phyloP scores from a whole-genome alignment of 2,888 invertebrate genomes.

The Bugula neritina region DNA sequence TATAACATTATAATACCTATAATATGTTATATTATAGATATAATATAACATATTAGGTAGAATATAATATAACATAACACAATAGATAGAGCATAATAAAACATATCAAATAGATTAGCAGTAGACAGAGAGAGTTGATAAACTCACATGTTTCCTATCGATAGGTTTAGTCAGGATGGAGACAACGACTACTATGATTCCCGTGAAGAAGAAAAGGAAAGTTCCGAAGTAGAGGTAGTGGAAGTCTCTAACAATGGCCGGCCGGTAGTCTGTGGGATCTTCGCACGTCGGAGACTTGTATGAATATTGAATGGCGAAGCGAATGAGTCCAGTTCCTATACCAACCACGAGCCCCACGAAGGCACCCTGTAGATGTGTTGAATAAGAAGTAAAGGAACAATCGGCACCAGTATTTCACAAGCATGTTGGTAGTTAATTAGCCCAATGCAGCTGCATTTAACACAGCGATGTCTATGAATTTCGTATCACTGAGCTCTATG shows the following conservation, averaged over 20 bases:
- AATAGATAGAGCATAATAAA: too few species aligned
- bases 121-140: too few species aligned
- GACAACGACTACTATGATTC: constrained; percentile 47
- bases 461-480: too few species aligned
- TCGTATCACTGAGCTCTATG: too few species aligned
- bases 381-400: neutral
- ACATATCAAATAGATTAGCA: too few species aligned
- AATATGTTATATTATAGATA: too few species aligned
- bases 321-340: constrained; percentile 51
- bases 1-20: too few species aligned
- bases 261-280: constrained; percentile 36
- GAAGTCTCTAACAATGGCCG: constrained; percentile 41
- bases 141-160: constrained; percentile 49
- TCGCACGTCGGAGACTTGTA: constrained; percentile 54
- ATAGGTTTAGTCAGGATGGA: constrained; percentile 55
- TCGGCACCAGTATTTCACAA: neutral
- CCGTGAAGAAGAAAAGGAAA: constrained; percentile 54
- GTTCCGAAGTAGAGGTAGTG: constrained; percentile 57
- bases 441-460: too few species aligned
- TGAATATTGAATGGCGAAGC: constrained; percentile 56
- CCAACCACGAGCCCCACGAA: constrained; percentile 58
- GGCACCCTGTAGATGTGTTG: constrained; percentile 54
- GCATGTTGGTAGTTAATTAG: too few species aligned
- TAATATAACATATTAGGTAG: too few species aligned
- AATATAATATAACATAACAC: too few species aligned